A percentile compares a stretch with the other conserved stretches of the same genome.
phyloP scores from a whole-genome alignment of 2,888 invertebrate genomes.

The Stenodera caucasica region DNA sequence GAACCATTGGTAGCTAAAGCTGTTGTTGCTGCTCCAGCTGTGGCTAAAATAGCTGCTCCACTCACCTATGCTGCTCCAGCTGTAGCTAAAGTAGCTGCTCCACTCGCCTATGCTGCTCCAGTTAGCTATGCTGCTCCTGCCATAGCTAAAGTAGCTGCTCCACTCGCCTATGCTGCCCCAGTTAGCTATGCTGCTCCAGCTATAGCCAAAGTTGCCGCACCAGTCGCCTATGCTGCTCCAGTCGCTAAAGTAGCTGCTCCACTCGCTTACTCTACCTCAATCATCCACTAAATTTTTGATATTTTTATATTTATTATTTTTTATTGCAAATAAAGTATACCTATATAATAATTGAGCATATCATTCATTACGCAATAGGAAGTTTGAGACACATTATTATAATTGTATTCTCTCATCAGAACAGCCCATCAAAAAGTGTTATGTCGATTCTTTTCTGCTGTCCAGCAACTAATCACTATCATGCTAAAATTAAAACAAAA shows the following conservation, averaged over 20 bases:
- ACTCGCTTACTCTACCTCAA: constrained; percentile 34
- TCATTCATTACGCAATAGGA: too few species aligned
- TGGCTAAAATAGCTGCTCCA: constrained; percentile 30
- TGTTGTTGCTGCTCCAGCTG: constrained; percentile 37
- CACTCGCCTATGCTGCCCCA: too few species aligned
- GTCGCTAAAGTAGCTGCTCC: constrained; percentile 43
- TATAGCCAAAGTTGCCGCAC: constrained; percentile 41
- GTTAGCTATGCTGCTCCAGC: constrained; percentile 42
- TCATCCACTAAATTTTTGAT: constrained; percentile 23
- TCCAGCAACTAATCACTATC: too few species aligned
- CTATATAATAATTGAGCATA: too few species aligned
- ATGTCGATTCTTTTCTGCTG: too few species aligned
- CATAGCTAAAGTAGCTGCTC: constrained; percentile 45
- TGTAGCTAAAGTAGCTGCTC: constrained; percentile 18
- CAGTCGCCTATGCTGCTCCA: constrained; percentile 32
- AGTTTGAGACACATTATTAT: too few species aligned
- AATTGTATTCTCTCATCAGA: too few species aligned
- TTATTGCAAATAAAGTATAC: background rate
- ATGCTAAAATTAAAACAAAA: too few species aligned
- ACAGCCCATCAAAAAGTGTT: too few species aligned
- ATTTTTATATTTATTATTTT: constrained; percentile 9
- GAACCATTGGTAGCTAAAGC: constrained; percentile 56
- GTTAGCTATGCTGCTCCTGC: constrained; percentile 39
- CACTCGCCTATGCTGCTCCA: constrained; percentile 34
- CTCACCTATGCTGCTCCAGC: constrained; percentile 31